Evolutionary conservation across 1,140 invertebrate genomes (phyloP), one percentile per base, ranked within the genome.

Genomic region (Zaprionus camerounensis): DNA sequence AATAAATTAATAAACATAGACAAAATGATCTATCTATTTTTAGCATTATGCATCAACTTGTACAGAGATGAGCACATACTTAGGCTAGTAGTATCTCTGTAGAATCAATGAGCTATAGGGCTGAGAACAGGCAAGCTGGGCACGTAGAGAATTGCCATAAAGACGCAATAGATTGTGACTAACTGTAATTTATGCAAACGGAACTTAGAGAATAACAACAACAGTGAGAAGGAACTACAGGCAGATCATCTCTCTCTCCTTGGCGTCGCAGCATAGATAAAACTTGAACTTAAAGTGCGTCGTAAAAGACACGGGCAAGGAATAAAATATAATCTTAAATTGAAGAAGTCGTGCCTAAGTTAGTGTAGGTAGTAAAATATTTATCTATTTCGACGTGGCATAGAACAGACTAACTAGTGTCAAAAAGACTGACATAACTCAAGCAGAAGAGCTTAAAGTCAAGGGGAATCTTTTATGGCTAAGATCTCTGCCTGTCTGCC

Each of bases 51-150:
- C 63, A 65, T 78, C 71, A 76, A 65, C 71, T 13, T 51, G 57
- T 11, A 41, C 53, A 28, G 58, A 72, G 78, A 88, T 87, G 84
- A 87, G 84, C 81, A 72, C 80, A 84, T 78, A 67, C 44, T 38
- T 5, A 17, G 12, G 13, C 34, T 11, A 6, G 22, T 44, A 4
- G 9, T 15, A 24, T 24, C 22, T 26, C 15, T 26, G 34, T 34
- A n/a, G 49, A 67, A 36, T 70, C 66, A 34, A 51, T 59, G 44
- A 13, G 31, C 24, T 61, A 24, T 57, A 12, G 41, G 9, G 26
- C 38, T 57, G 53, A 28, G 53, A 46, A 49, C 34, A 15, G 6
- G 38, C 38, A 41, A 22, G 34, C 46, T 41, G 13, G 56, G 51
- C 65, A 72, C 68, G 69, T 78, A 80, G 44, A 55, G 31, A 49